Percentiles rank a stretch among this genome's conserved stretches.
Conservation (phyloP, 2,797 vertebrate genomes). For the Trichosurus vulpecula region DNA sequence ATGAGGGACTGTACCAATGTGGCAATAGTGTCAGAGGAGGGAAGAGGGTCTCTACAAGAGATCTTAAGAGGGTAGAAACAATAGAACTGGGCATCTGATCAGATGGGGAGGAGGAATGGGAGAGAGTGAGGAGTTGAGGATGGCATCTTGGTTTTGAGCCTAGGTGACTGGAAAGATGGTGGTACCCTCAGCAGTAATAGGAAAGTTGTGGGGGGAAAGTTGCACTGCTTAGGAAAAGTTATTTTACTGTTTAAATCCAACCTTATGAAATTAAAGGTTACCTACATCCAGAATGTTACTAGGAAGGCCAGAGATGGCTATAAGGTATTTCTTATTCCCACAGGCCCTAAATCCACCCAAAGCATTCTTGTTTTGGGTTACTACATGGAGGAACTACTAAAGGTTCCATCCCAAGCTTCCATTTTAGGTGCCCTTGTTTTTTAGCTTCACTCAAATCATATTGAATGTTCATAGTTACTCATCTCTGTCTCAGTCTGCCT, state of each 20-base stretch:
- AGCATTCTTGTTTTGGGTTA: neutral
- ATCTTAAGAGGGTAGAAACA: neutral
- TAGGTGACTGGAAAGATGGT: neutral
- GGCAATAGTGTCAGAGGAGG: neutral
- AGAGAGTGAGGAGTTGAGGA: neutral
- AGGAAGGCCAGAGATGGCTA: neutral
- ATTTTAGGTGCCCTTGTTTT: neutral
- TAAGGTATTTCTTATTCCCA: neutral
- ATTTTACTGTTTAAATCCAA: neutral
- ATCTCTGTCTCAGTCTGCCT: neutral
- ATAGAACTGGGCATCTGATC: neutral
- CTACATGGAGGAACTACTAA: neutral
- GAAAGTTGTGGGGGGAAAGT: neutral
- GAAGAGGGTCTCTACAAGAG: neutral
- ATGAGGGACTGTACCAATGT: neutral
- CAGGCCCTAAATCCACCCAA: neutral
- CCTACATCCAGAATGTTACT: neutral
- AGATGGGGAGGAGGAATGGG: neutral
- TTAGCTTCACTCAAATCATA: neutral
- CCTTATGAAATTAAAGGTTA: neutral
- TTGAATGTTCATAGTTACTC: neutral
- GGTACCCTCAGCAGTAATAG: neutral
- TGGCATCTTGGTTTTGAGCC: neutral
- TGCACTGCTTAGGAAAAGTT: neutral
- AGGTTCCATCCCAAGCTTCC: neutral